Evolutionary conservation across 2,888 invertebrate species (phyloP), one percentile per base, ranked within the genome.

Genomic region (Pedicia rivosa): DNA sequence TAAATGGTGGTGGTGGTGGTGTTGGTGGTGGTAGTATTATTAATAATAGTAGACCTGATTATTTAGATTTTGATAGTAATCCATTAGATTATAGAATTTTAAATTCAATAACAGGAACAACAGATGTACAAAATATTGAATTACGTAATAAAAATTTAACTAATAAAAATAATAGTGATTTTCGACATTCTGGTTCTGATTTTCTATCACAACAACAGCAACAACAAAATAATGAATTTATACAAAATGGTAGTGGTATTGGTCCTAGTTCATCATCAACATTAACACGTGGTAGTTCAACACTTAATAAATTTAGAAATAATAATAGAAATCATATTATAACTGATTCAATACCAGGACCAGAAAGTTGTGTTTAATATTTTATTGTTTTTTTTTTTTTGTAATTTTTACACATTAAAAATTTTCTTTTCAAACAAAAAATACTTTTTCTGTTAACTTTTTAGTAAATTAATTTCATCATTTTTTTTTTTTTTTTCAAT

Each of bases 311-410:
- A 56, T 57, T 69, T 61, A 64, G 71, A 55, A 42, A 72, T 58
- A 63, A 74, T 57, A n/a, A n/a, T n/a, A 70, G 76, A 62, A 79
- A 80, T 58, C 79, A 78, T 53, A 82, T 84, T 40, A 71, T 86
- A 50, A 79, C 84, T 36, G 83, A 84, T 57, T 77, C 81, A 47
- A 72, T 86, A 57, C 86, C 86, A 20, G 86, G 86, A 42, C 86
- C 84, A 28, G 86, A 86, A 59, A 86, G 84, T 65, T 86, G 86
- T 65, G 86, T 86, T 56, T 86, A 74, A 71, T 29, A 20, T 32
- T 32, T 30, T 9, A n/a, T 32, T 13, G 16, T 31, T 20, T 5
- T 6, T 20, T 20, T 20, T 20, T 20, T 6, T 20, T 6, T 20
- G 5, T 20, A 20, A 20, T n/a, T n/a, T n/a, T n/a, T n/a, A n/a